Percentiles rank a stretch among this genome's conserved stretches.
phyloP scores from a whole-genome alignment of 2,113 vertebrate species.

The Dipodomys ordii region DNA sequence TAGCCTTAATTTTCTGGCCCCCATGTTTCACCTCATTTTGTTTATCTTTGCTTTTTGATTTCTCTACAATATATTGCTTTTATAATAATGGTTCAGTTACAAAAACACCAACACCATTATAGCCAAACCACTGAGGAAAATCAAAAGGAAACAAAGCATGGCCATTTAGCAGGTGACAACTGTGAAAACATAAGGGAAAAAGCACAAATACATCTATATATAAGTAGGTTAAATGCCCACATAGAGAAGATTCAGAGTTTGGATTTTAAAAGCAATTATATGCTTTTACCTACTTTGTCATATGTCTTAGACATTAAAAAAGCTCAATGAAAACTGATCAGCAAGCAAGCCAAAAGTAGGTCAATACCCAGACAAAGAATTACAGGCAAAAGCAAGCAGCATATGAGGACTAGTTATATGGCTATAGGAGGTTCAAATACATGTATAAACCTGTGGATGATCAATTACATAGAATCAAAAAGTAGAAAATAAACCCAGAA shows the following conservation, averaged over 20 bases:
- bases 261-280: not conserved
- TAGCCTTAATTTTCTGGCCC: not conserved
- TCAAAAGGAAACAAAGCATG: conserved; percentile 34
- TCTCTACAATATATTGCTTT: conserved; percentile 16
- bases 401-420: not conserved
- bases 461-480: not conserved
- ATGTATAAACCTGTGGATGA: not conserved
- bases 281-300: conserved; percentile 4
- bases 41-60: conserved; percentile 40
- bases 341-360: conserved; percentile 10
- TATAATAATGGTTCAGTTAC: conserved; percentile 26
- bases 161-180: not conserved
- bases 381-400: not conserved
- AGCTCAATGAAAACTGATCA: not conserved
- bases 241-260: conserved; percentile 14
- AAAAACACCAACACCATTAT: conserved; percentile 4
- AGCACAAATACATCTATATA: not conserved
- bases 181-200: not conserved
- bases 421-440: not conserved
- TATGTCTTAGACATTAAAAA: conserved; percentile 37
- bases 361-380: not conserved
- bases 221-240: not conserved
- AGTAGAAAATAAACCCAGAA: not conserved
- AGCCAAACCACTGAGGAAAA: conserved; percentile 38
- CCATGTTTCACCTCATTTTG: not conserved